Evolutionary conservation across 2,888 invertebrate species (phyloP).

Genomic region (Gastracanthus pulcherrimus): DNA sequence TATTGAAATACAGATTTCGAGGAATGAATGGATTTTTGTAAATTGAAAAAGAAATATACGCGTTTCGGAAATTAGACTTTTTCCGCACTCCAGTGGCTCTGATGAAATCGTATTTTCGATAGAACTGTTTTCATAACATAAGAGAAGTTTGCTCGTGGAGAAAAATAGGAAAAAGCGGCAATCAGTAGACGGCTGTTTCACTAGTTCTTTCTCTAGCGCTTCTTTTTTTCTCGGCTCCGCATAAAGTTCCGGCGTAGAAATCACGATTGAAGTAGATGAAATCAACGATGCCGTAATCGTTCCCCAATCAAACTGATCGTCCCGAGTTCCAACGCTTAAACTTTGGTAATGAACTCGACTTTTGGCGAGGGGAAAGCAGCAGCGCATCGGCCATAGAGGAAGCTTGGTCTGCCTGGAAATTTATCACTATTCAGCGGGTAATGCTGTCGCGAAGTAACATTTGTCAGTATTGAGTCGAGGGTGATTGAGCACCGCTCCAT

Average conservation of each 20-base stretch:
- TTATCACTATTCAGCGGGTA: conserved; percentile 57
- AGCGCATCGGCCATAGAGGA: conserved; percentile 14
- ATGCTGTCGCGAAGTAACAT: conserved; percentile 54
- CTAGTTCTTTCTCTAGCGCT: neutral
- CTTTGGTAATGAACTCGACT: conserved; percentile 58
- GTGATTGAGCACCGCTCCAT: conserved; percentile 43
- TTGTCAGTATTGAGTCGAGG: conserved; percentile 42
- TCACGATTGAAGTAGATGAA: conserved; percentile 28
- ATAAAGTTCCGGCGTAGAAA: conserved; percentile 37
- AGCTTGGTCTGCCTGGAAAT: conserved; percentile 44
- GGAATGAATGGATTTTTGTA: neutral
- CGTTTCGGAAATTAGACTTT: conserved; percentile 29
- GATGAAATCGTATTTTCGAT: conserved; percentile 9
- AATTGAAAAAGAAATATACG: conserved; percentile 1
- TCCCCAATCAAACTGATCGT: conserved; percentile 55
- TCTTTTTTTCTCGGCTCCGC: neutral
- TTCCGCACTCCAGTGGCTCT: neutral
- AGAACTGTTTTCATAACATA: conserved; percentile 37
- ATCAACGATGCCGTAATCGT: conserved; percentile 57
- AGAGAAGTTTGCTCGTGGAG: conserved; percentile 4
- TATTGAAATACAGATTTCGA: neutral
- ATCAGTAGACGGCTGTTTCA: conserved; percentile 37
- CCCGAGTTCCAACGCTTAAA: conserved; percentile 51
- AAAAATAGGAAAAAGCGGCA: conserved; percentile 21
- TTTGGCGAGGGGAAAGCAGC: conserved; percentile 35